phyloP scores from a whole-genome alignment of 1,140 invertebrate genomes.

The Drosophila ercepeae region DNA sequence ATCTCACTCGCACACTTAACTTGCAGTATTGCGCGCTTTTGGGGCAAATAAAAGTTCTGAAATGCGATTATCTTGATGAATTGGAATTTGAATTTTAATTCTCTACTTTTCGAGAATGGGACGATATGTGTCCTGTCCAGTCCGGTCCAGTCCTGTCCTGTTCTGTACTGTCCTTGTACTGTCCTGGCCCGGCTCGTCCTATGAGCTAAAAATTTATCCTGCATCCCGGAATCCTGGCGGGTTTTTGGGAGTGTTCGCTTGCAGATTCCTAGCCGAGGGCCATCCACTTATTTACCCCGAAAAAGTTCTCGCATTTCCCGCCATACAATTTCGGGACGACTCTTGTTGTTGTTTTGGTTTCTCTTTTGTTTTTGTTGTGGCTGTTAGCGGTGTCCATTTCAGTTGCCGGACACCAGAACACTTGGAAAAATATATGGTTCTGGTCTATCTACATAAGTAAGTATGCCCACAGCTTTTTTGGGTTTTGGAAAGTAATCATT shows the following conservation, averaged over 20 bases:
- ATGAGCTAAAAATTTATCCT: not conserved
- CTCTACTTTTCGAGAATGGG: constrained; percentile 47
- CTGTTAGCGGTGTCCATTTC: constrained; percentile 29
- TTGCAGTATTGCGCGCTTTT: constrained; percentile 16
- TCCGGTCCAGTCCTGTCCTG: not conserved
- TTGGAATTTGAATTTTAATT: constrained; percentile 83
- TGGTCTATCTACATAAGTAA: not conserved
- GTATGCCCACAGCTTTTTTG: not conserved
- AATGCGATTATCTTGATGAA: constrained; percentile 83
- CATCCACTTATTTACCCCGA: constrained; percentile 67
- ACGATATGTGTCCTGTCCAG: not conserved
- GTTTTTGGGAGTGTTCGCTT: constrained; percentile 10
- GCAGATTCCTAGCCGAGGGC: constrained; percentile 49
- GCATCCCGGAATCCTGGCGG: not conserved
- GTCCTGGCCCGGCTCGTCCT: no score
- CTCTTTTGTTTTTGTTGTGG: constrained; percentile 1
- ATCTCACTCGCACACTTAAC: constrained; percentile 38
- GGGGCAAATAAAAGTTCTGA: constrained; percentile 80
- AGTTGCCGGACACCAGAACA: constrained; percentile 16
- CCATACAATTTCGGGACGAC: constrained; percentile 29
- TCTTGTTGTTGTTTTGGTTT: constrained; percentile 20
- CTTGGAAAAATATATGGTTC: not conserved
- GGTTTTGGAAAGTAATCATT: not conserved
- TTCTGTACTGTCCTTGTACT: no score
- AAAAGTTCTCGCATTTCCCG: constrained; percentile 73